Evolutionary conservation across 2,888 invertebrate species (phyloP), one percentile per base, ranked within the genome.

Genomic region (Mythimna pallens): DNA sequence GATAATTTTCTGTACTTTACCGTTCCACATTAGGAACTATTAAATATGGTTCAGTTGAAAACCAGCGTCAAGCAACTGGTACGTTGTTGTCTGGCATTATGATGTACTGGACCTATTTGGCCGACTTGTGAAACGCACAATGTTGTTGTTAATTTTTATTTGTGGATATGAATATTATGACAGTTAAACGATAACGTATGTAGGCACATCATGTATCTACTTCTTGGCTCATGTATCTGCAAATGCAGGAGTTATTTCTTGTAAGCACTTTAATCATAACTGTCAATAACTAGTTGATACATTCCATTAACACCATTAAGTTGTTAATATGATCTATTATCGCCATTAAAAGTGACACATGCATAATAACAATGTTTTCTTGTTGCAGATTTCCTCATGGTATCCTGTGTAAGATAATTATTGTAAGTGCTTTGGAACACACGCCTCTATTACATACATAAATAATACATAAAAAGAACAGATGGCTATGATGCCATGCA

Each of bases 311-410:
- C 78, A 75, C 69, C 12, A 58, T 81, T 20, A 63, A 12, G 65
- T 40, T 65, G 43, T 68, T 68, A 63, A 67, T 62, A 65, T 66
- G 76, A 57, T 76, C 20, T 68, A 81, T 65, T 59, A 65, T 57
- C 67, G 61, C 55, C 34, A 73, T 81, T 78, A 82, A 61, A 22
- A 61, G 30, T 69, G 74, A 66, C 66, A 81, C 67, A 70, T 66
- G 55, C 64, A 14, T 65, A 62, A 70, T 66, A 68, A 79, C 55
- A 64, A 54, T 63, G 66, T 75, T 79, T 74, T 71, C 83, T 89
- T 87, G 87, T 91, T 89, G 30, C 92, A 92, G 92, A 83, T 89
- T 84, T 83, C 90, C 91, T 88, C 85, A 92, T 92, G 92, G 81
- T 88, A 86, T 85, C 83, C 86, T 85, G 87, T 80, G 66, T 85